Evolutionary conservation across 2,888 invertebrate species (phyloP), one percentile per base, ranked within the genome.

Genomic region (Caprella mutica): DNA sequence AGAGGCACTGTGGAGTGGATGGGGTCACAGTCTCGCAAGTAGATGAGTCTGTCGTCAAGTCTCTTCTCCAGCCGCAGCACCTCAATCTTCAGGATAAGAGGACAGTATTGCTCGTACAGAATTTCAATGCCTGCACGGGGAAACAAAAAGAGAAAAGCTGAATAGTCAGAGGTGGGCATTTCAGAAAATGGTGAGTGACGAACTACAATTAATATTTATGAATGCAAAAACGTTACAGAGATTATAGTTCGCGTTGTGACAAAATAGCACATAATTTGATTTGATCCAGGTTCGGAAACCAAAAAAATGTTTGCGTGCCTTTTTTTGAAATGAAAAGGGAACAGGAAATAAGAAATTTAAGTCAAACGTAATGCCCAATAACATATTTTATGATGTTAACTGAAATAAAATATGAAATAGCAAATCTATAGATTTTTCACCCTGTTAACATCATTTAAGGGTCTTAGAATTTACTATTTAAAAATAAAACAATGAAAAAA

Each of bases 1-100:
- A 86, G 77, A 65, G 92, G 85, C 70, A 98, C 85, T 2, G 92
- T 94, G 71, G 90, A 90, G 72, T 86, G 93, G 72, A 96, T 88
- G 0, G 84, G 85, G 39, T 87, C 77, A 2, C 92, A 88, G 78
- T 97, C 94, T 67, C 87, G 76, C 50, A 99, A 77, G 71, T 97
- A 99, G 17, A 81, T 77, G 48, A 99, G 75, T 68, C 87, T 82
- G 26, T 86, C 83, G 74, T 99, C 98, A 21, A 97, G 74, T 52
- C 97, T 79, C 71, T 90, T 94, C 72, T 98, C 97, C 33, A 98
- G 77, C 33, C 85, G 81, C 14, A 99, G 73, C 2, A 96, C 88
- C 75, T 94, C 90, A 33, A 99, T 84, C 70, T 81, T 84, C 68
- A 84, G 84, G 64, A 99, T 80, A 0, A 86, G 82, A 14, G 98